These are phyloP conservation scores for Benitochromis conjunctus DNA, from an alignment of 2,113 vertebrate species.

Conservation along the genomic window DNA sequence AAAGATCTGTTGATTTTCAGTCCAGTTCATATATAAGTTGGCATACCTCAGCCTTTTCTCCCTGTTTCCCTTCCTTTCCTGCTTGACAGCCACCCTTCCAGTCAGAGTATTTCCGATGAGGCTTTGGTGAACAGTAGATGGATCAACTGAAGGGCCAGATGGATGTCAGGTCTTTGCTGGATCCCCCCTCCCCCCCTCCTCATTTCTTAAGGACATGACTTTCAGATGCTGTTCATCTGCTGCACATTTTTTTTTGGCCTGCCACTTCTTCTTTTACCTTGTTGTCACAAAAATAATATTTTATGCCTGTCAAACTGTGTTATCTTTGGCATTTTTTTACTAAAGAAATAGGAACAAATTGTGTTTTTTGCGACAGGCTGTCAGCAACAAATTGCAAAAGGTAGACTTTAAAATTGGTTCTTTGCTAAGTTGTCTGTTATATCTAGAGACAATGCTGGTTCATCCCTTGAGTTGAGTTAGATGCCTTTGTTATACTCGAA, in stretches of 20 bases:
- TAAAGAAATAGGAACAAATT: background rate
- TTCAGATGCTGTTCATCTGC: background rate
- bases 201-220: background rate
- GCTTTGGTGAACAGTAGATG: background rate
- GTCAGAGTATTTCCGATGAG: background rate
- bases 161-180: background rate
- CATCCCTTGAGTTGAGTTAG: background rate
- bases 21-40: background rate
- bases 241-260: background rate
- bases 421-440: background rate
- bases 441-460: background rate
- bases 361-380: background rate
- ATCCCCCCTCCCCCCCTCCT: background rate
- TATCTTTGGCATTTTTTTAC: background rate
- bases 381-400: background rate
- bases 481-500: background rate
- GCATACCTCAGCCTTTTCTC: background rate
- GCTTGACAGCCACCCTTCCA: background rate
- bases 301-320: background rate
- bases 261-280: background rate
- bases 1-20: background rate
- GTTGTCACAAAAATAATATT: background rate
- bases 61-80: background rate
- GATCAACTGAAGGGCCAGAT: background rate
- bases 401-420: background rate